phyloP scores from a whole-genome alignment of 2,797 vertebrate genomes.

The Eospalax fontanierii region DNA sequence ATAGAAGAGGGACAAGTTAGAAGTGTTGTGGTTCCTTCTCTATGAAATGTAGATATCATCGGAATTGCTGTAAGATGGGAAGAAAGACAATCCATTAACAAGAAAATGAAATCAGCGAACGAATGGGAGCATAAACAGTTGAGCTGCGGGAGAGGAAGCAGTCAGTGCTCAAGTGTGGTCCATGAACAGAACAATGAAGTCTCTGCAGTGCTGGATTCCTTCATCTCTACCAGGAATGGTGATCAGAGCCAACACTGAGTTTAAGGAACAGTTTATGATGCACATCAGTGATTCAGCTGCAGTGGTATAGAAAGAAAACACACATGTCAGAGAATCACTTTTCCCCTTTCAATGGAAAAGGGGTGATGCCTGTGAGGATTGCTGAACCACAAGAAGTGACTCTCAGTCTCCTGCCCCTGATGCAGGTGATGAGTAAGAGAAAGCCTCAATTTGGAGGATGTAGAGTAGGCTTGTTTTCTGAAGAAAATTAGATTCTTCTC shows the following conservation, averaged over 20 bases:
- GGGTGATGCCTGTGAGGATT: neutral
- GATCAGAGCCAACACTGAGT: neutral
- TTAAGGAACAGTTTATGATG: neutral
- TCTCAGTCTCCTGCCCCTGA: neutral
- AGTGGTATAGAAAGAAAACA: neutral
- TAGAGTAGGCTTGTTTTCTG: neutral
- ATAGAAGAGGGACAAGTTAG: neutral
- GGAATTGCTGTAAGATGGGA: neutral
- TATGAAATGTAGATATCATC: neutral
- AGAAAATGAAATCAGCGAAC: neutral
- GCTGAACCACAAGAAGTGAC: neutral
- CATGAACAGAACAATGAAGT: no score
- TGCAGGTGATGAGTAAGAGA: accelerated
- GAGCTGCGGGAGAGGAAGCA: neutral
- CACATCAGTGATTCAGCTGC: neutral
- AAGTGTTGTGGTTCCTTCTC: neutral
- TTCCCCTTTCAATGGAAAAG: neutral
- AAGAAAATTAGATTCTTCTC: neutral
- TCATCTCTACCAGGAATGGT: neutral
- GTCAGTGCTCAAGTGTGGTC: neutral
- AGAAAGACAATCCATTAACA: neutral
- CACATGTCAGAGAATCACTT: neutral
- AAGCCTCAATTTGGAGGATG: neutral
- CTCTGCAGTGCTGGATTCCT: neutral
- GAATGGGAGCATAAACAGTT: no score